Percentiles rank a stretch among this genome's conserved stretches.
Conservation (phyloP, 1,140 invertebrate genomes). For the Reticulitermes speratus region DNA sequence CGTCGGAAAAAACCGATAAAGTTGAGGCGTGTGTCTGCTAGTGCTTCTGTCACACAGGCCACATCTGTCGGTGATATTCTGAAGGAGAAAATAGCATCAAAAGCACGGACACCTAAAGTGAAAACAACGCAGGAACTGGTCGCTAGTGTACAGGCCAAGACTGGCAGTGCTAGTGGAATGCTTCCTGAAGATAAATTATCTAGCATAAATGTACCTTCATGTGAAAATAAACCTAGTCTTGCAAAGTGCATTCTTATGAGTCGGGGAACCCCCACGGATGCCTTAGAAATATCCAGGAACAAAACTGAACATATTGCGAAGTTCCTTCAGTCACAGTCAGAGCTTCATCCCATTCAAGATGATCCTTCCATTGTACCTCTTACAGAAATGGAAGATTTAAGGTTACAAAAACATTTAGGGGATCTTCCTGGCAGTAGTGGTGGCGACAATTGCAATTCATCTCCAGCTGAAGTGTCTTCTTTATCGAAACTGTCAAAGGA, state of each 20-base stretch:
- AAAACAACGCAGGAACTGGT: conserved; percentile 84
- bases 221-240: conserved; percentile 38
- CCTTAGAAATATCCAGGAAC: conserved; percentile 41
- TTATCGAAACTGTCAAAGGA: not conserved
- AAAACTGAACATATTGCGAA: conserved; percentile 60
- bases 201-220: not conserved
- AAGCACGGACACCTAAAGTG: conserved; percentile 66
- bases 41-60: conserved; percentile 42
- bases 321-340: conserved; percentile 51
- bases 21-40: conserved; percentile 25
- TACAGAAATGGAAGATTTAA: not conserved
- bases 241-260: conserved; percentile 39
- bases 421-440: not conserved
- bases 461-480: not conserved
- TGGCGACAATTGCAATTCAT: not conserved
- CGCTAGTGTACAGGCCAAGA: conserved; percentile 66
- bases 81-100: conserved; percentile 63
- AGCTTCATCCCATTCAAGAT: conserved; percentile 29
- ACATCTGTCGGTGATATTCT: conserved; percentile 56
- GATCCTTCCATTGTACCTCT: conserved; percentile 1
- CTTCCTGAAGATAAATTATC: conserved; percentile 38
- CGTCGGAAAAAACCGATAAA: not conserved
- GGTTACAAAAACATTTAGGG: not conserved
- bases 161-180: conserved; percentile 24
- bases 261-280: conserved; percentile 25